A percentile compares a stretch with the other conserved stretches of the same genome.
Evolutionary conservation across 1,140 invertebrate genomes (phyloP).

Genomic region (Archegozetes longisetosus): DNA sequence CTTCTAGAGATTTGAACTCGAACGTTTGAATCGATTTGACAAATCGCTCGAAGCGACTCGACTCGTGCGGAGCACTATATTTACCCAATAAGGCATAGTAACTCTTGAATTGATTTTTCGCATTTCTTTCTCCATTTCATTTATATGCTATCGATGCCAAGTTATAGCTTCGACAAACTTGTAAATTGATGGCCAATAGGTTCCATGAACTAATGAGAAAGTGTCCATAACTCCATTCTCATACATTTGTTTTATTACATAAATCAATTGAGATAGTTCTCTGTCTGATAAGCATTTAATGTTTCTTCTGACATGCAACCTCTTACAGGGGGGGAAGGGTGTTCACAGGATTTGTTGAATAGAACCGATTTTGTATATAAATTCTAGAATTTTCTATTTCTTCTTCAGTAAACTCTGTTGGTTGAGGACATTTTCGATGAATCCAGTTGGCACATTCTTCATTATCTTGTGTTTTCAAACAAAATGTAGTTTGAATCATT

Average conservation of each 20-base stretch:
- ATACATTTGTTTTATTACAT: not conserved
- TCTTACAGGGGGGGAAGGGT: not conserved
- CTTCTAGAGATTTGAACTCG: too few relatives aligned
- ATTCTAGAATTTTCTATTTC: not conserved
- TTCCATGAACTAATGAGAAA: not conserved
- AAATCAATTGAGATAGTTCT: not conserved
- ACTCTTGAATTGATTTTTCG: not conserved
- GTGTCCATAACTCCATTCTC: not conserved
- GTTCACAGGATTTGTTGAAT: not conserved
- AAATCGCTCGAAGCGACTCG: too few relatives aligned
- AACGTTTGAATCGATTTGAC: too few relatives aligned
- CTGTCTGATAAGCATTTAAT: not conserved
- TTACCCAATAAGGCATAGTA: slow-evolving; percentile 7
- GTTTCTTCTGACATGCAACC: not conserved
- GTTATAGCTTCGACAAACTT: not conserved
- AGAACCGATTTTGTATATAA: not conserved
- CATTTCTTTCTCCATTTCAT: slow-evolving; percentile 2
- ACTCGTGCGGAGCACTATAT: not conserved
- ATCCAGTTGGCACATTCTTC: not conserved
- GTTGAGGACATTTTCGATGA: not conserved
- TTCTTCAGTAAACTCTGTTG: not conserved
- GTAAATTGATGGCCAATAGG: not conserved
- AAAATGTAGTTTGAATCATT: too few relatives aligned
- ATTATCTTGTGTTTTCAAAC: too few relatives aligned
- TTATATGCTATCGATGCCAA: slow-evolving; percentile 4